Evolutionary conservation across 2,113 vertebrate species (phyloP).

Genomic region (Phyllostomus discolor): DNA sequence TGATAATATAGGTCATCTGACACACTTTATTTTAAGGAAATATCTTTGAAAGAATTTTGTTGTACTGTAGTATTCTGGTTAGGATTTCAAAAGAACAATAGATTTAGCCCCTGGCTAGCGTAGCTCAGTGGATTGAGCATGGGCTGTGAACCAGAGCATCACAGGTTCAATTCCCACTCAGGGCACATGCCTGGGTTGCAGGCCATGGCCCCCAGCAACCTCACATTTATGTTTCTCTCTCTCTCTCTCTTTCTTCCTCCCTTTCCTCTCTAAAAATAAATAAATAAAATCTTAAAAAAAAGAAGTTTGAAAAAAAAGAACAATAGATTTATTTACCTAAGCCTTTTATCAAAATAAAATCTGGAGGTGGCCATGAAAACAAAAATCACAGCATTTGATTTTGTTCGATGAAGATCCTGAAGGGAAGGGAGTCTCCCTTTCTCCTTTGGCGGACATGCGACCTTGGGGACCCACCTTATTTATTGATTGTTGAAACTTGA

Average conservation of each 20-base stretch:
- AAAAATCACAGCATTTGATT: background rate
- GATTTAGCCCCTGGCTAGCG: no score
- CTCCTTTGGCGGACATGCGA: background rate
- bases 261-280: no score
- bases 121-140: no score
- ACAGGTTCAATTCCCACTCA: no score
- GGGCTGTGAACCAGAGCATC: no score
- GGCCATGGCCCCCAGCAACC: no score
- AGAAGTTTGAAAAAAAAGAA: no score
- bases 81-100: background rate
- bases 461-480: background rate
- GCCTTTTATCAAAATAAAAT: background rate
- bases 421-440: background rate
- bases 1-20: background rate
- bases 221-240: no score
- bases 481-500: conserved; percentile 34
- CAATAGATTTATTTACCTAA: background rate
- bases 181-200: no score
- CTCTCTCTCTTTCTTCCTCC: no score
- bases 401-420: background rate
- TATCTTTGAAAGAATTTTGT: background rate
- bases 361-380: background rate
- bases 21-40: background rate
- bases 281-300: no score
- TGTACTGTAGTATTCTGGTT: background rate